Evolutionary conservation across 2,888 invertebrate species (phyloP), one percentile per base, ranked within the genome.

Genomic region (Celastrina argiolus): DNA sequence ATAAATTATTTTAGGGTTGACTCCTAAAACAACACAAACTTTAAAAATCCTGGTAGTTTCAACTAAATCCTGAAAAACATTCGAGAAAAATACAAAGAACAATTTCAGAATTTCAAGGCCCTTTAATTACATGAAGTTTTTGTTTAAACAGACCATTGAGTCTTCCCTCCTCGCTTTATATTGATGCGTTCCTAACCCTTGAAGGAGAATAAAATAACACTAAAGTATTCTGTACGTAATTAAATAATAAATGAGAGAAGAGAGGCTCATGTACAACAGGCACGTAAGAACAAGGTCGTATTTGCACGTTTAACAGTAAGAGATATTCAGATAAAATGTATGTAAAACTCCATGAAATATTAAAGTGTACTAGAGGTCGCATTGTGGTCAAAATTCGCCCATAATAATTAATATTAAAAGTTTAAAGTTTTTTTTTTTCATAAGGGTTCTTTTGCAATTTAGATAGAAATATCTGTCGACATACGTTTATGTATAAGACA

Each of bases 191-290:
- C 51, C 22, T 51, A 22, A 51, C 12, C 51, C 51, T 14, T 22
- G 22, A 8, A 12, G 22, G 10, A 26, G 22, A 51, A 51, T 51
- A 51, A 51, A 51, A 51, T 51, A 1, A 26, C 8, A 36, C 36
- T 36, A 36, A 51, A 51, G 51, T 51, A 51, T 51, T 51, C 51
- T 51, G 51, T 51, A 51, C 51, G 22, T 5, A 22, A 51, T 51
- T 26, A 22, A 51, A 51, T 51, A 51, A 51, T 51, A 51, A 51
- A 51, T 51, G 22, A 51, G 22, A 16, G 22, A 14, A 51, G 22
- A 16, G 22, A 14, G 14, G 14, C 51, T 51, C 14, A 1, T 26
- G 51, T 26, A 51, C 22, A 18, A 51, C 51, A 22, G 4, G 51
- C 51, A 51, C 51, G 51, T 51, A 51, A 51, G 2, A 12, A 51